Conservation (phyloP, 2,113 vertebrate genomes). For the Brachirus orientalis region DNA sequence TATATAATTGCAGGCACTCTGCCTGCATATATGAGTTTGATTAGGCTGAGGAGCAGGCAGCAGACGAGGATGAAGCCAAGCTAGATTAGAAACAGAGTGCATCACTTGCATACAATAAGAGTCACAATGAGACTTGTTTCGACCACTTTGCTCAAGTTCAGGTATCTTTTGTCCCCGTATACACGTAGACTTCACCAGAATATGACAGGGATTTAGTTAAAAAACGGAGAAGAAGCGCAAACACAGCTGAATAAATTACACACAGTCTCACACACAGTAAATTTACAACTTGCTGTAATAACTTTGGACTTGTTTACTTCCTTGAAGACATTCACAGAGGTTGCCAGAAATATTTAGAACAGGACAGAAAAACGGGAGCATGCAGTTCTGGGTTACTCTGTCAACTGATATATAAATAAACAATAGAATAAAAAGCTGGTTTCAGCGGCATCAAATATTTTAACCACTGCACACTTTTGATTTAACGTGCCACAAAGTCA, state of each 20-base stretch:
- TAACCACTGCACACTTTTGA: neutral
- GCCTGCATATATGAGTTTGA: conserved; percentile 81
- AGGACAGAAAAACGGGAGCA: too few relatives aligned
- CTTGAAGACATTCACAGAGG: neutral
- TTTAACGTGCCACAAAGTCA: conserved; percentile 20
- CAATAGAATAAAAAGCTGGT: neutral
- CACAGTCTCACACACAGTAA: conserved; percentile 1
- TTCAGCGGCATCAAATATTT: conserved; percentile 5
- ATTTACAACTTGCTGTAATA: conserved; percentile 31
- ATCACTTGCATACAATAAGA: conserved; percentile 71
- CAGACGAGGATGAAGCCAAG: conserved; percentile 73
- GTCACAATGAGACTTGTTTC: conserved; percentile 61
- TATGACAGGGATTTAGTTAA: conserved; percentile 35
- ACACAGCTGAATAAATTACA: conserved; percentile 31
- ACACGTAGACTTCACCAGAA: conserved; percentile 18
- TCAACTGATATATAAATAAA: conserved; percentile 35
- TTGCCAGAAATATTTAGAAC: conserved; percentile 5
- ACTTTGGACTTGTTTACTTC: conserved; percentile 30
- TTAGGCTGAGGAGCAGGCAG: conserved; percentile 75
- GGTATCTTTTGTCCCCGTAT: conserved; percentile 58
- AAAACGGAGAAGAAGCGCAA: conserved; percentile 10
- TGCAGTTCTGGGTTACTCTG: neutral
- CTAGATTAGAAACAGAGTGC: conserved; percentile 77
- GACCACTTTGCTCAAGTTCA: too few relatives aligned
- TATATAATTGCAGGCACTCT: conserved; percentile 78